These are phyloP conservation scores for Horisme vitalbata DNA, from an alignment of 2,888 invertebrate species.

Conservation along the genomic window DNA sequence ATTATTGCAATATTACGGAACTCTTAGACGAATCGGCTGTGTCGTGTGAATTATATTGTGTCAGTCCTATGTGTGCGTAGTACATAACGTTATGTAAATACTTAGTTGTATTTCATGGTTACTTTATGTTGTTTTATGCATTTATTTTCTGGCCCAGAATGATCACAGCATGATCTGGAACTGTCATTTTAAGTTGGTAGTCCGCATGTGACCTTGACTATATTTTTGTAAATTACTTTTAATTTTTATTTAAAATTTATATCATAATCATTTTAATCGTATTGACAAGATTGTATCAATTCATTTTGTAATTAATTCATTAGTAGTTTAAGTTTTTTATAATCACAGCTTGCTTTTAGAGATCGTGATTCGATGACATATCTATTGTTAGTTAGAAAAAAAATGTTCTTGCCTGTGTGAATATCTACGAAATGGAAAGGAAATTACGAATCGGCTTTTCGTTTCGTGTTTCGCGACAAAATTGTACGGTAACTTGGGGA, in stretches of 20 bases:
- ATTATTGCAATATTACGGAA: slow-evolving; percentile 70
- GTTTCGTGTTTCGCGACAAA: slow-evolving; percentile 37
- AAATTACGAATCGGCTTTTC: slow-evolving; percentile 42
- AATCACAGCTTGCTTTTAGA: slow-evolving; percentile 71
- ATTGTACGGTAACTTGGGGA: slow-evolving; percentile 23
- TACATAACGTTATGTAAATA: slow-evolving; percentile 68
- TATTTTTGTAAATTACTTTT: too few species aligned
- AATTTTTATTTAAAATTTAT: background rate
- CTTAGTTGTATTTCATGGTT: slow-evolving; percentile 29
- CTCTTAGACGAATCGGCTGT: slow-evolving; percentile 80
- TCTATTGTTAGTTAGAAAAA: slow-evolving; percentile 75
- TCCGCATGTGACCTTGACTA: too few species aligned
- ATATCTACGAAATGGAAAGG: slow-evolving; percentile 47
- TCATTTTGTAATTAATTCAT: slow-evolving; percentile 27
- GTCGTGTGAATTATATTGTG: slow-evolving; percentile 71
- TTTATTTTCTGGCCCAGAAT: slow-evolving; percentile 45
- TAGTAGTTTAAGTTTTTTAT: slow-evolving; percentile 32
- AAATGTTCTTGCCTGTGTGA: slow-evolving; percentile 70
- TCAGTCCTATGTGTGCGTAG: slow-evolving; percentile 68
- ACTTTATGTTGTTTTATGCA: slow-evolving; percentile 30
- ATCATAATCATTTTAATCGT: slow-evolving; percentile 3
- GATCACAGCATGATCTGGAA: slow-evolving; percentile 13
- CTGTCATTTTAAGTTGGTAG: too few species aligned
- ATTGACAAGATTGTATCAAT: slow-evolving; percentile 17
- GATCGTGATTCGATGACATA: slow-evolving; percentile 80